These are phyloP conservation scores for Speoplatyrhinus poulsoni DNA, from an alignment of 2,113 vertebrate species.

Conservation along the genomic window DNA sequence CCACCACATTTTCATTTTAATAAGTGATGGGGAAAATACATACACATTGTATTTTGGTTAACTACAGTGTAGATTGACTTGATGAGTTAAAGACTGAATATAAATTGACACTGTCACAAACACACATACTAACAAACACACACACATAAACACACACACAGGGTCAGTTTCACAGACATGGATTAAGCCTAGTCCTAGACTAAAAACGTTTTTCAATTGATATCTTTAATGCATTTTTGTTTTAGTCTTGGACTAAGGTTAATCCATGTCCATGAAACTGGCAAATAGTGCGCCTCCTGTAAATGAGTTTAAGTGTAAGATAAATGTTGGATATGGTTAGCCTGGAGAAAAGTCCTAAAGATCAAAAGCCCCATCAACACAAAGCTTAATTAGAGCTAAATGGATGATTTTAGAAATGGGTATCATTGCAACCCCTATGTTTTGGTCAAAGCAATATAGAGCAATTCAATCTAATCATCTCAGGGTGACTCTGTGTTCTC, in stretches of 20 bases:
- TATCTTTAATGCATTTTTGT: too few species aligned
- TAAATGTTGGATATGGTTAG: not conserved
- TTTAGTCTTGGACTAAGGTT: too few species aligned
- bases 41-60: not conserved
- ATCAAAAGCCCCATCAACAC: not conserved
- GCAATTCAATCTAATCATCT: not conserved
- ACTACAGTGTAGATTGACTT: not conserved
- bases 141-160: not conserved
- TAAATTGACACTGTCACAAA: not conserved
- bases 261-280: not conserved
- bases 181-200: too few species aligned
- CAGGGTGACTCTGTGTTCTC: not conserved
- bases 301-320: too few species aligned
- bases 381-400: not conserved
- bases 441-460: not conserved
- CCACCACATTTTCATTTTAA: too few species aligned
- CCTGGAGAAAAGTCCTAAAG: not conserved
- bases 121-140: not conserved
- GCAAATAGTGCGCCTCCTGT: not conserved
- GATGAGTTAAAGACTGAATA: not conserved
- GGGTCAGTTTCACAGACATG: too few species aligned
- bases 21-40: too few species aligned
- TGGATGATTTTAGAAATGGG: not conserved
- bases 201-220: too few species aligned
- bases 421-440: not conserved